Conservation (phyloP, 2,113 vertebrate species). For the Scortum barcoo region DNA sequence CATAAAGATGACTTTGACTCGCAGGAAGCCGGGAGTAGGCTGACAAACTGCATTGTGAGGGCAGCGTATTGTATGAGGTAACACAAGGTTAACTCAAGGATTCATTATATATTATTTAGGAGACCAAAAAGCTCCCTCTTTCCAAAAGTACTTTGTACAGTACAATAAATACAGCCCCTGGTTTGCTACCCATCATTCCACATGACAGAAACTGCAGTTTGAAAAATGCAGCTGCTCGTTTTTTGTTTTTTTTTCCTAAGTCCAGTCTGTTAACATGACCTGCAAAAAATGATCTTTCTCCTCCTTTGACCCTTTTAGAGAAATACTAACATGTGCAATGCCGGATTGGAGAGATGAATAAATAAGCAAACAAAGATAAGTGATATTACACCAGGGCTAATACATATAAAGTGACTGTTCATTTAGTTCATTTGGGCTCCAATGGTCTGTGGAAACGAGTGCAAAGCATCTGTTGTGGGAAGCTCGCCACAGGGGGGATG, state of each 20-base stretch:
- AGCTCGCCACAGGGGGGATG: constrained; percentile 62
- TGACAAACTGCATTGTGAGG: constrained; percentile 15
- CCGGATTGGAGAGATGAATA: constrained; percentile 48
- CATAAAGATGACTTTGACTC: neutral
- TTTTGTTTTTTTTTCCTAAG: constrained; percentile 23
- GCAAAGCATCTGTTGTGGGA: constrained; percentile 78
- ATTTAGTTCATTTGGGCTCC: constrained; percentile 79
- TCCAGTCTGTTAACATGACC: neutral
- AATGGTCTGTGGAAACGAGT: constrained; percentile 70
- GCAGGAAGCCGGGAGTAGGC: constrained; percentile 10
- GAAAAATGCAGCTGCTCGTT: constrained; percentile 21
- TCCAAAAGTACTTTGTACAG: constrained; percentile 38
- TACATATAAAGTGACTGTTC: constrained; percentile 77
- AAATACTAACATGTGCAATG: constrained; percentile 14
- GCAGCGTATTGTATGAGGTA: constrained; percentile 1
- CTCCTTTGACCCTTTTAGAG: constrained; percentile 25
- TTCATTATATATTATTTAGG: constrained; percentile 61
- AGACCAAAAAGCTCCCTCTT: constrained; percentile 29
- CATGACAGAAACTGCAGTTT: constrained; percentile 28
- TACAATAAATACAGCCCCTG: constrained; percentile 16
- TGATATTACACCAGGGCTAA: constrained; percentile 54
- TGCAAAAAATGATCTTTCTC: neutral
- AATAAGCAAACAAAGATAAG: constrained; percentile 66
- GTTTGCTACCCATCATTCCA: constrained; percentile 34
- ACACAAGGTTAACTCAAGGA: constrained; percentile 37